A percentile compares a stretch with the other conserved stretches of the same genome.
Conservation (phyloP, 2,888 invertebrate genomes). For the Lithophane semibrunnea region DNA sequence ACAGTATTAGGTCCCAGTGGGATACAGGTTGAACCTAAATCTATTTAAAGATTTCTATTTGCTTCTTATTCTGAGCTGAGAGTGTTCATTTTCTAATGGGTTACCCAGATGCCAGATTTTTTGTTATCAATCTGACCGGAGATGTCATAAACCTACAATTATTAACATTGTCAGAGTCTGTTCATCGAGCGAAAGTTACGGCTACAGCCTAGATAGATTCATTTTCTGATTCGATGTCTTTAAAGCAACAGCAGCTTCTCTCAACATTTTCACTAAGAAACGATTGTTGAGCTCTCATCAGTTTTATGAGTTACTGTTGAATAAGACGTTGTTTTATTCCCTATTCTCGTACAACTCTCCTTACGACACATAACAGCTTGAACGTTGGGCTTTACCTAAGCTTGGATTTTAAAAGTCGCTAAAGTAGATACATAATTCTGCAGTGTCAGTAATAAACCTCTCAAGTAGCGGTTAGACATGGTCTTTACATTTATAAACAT, state of each 20-base stretch:
- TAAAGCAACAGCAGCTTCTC: neutral
- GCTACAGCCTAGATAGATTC: neutral
- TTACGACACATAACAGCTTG: neutral
- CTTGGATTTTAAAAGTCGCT: constrained; percentile 6
- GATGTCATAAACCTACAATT: neutral
- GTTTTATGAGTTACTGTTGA: neutral
- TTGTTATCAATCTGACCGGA: neutral
- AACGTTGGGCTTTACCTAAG: neutral
- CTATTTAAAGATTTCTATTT: constrained; percentile 8
- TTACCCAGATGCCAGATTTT: neutral
- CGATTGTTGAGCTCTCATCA: neutral
- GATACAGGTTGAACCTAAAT: constrained; percentile 32
- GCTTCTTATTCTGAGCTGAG: neutral
- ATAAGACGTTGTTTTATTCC: neutral
- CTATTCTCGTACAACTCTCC: neutral
- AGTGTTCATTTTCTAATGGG: constrained; percentile 29
- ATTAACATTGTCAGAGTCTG: neutral
- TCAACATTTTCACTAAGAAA: neutral
- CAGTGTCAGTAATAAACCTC: constrained; percentile 21
- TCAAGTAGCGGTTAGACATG: constrained; percentile 5
- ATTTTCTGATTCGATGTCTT: neutral
- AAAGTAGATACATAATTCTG: constrained; percentile 15
- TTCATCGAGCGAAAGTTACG: neutral
- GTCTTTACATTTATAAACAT: constrained; percentile 27
- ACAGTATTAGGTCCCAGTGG: constrained; percentile 34